These are phyloP conservation scores for Paracyclopina nana DNA, from an alignment of 1,140 invertebrate genomes.

Conservation along the genomic window DNA sequence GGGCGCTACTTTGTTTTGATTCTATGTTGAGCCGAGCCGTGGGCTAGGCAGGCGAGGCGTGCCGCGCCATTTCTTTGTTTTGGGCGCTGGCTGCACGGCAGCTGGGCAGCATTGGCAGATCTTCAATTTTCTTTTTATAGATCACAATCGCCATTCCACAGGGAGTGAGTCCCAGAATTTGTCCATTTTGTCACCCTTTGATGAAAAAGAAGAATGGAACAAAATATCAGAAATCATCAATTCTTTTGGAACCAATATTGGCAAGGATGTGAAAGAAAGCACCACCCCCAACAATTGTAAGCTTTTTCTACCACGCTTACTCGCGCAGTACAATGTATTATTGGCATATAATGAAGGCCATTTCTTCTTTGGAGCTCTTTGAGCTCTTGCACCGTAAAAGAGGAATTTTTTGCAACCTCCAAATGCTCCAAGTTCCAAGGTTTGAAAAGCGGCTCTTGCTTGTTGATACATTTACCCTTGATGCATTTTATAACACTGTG, in stretches of 20 bases:
- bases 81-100: too few relatives aligned
- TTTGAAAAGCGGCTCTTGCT: neutral
- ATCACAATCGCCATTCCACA: too few relatives aligned
- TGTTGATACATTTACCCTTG: too few relatives aligned
- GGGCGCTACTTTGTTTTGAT: too few relatives aligned
- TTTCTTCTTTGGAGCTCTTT: neutral
- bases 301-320: too few relatives aligned
- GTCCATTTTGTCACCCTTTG: slow-evolving; percentile 16
- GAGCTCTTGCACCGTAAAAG: neutral
- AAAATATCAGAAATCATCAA: slow-evolving; percentile 15
- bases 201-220: slow-evolving; percentile 16
- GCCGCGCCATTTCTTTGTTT: too few relatives aligned
- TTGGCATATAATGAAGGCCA: neutral
- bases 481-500: too few relatives aligned
- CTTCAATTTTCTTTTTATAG: too few relatives aligned
- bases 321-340: neutral
- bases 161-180: too few relatives aligned
- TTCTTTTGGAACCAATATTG: slow-evolving; percentile 14
- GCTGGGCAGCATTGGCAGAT: too few relatives aligned
- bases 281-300: neutral
- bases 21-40: too few relatives aligned
- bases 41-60: too few relatives aligned
- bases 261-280: neutral
- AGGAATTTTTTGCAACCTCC: neutral
- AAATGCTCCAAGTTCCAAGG: neutral